phyloP scores from a whole-genome alignment of 1,140 invertebrate species.

The Caenorhabditis inopinata region DNA sequence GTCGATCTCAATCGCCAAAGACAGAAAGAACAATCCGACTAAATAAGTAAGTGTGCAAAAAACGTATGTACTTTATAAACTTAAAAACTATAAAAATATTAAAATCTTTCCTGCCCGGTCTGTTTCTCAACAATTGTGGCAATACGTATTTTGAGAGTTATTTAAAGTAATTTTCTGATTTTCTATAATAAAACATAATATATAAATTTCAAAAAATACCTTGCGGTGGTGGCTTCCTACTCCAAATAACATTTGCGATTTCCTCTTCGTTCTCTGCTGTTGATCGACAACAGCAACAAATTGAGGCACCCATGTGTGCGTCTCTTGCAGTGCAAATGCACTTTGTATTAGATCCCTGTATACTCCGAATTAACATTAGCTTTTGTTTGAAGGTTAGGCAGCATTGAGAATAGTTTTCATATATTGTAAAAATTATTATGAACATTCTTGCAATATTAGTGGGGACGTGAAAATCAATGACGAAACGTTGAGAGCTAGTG shows the following conservation, averaged over 20 bases:
- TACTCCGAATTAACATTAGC: not conserved
- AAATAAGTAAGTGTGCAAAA: too few relatives aligned
- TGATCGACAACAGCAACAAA: constrained; percentile 16
- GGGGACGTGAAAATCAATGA: too few relatives aligned
- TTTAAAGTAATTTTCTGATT: too few relatives aligned
- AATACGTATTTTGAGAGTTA: too few relatives aligned
- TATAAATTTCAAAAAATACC: constrained; percentile 8
- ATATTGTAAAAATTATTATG: not conserved
- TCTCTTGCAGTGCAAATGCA: not conserved
- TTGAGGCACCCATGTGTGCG: not conserved
- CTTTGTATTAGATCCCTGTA: not conserved
- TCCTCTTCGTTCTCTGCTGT: not conserved
- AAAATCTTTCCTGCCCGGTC: too few relatives aligned
- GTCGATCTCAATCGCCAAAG: too few relatives aligned
- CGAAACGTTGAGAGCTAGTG: too few relatives aligned
- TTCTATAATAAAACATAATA: too few relatives aligned
- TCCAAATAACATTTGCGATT: not conserved
- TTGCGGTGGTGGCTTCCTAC: not conserved
- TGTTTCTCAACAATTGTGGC: too few relatives aligned
- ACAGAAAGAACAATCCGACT: too few relatives aligned
- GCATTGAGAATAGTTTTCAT: constrained; percentile 3
- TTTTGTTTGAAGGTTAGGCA: constrained; percentile 5
- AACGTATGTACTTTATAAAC: too few relatives aligned
- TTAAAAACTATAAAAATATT: too few relatives aligned
- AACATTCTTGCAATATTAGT: not conserved